Conservation (phyloP, 2,797 vertebrate genomes). For the Tenualosa ilisha region DNA sequence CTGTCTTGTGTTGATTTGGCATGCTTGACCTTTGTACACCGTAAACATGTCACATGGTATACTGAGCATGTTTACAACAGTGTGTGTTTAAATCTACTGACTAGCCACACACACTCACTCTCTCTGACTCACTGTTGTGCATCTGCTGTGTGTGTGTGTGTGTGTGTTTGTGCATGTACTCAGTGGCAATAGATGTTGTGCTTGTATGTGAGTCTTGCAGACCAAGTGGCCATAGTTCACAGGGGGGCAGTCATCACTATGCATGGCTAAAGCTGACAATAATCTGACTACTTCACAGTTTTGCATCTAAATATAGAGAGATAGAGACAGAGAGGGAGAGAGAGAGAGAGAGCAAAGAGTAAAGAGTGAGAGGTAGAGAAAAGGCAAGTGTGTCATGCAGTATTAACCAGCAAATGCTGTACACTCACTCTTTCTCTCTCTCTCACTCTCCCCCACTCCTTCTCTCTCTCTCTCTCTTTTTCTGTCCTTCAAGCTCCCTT, state of each 20-base stretch:
- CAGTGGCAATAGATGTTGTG: conserved; percentile 29
- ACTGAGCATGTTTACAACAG: not conserved
- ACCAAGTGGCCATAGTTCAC: conserved; percentile 43
- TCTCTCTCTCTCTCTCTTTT: conserved; percentile 8
- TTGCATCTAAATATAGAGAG: conserved; percentile 74
- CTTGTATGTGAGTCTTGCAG: conserved; percentile 42
- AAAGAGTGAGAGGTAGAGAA: not conserved
- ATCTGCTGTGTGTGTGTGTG: not conserved
- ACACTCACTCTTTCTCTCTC: not conserved
- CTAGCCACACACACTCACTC: not conserved
- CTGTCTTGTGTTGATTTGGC: conserved; percentile 4
- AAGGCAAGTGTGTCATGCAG: conserved; percentile 54
- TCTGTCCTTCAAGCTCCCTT: conserved; percentile 42
- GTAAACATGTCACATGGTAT: not conserved
- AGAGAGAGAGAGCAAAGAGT: conserved; percentile 37
- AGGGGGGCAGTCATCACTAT: conserved; percentile 67
- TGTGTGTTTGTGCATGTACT: not conserved
- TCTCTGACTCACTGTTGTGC: not conserved
- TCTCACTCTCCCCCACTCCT: not conserved
- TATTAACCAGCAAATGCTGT: conserved; percentile 59
- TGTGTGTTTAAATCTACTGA: not conserved
- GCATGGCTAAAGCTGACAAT: conserved; percentile 65
- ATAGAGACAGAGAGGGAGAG: conserved; percentile 54
- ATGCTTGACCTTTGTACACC: not conserved
- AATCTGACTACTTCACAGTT: conserved; percentile 76